Base-by-base conservation (phyloP, 2,888 invertebrate species). In the Drosophila anomalata region DNA sequence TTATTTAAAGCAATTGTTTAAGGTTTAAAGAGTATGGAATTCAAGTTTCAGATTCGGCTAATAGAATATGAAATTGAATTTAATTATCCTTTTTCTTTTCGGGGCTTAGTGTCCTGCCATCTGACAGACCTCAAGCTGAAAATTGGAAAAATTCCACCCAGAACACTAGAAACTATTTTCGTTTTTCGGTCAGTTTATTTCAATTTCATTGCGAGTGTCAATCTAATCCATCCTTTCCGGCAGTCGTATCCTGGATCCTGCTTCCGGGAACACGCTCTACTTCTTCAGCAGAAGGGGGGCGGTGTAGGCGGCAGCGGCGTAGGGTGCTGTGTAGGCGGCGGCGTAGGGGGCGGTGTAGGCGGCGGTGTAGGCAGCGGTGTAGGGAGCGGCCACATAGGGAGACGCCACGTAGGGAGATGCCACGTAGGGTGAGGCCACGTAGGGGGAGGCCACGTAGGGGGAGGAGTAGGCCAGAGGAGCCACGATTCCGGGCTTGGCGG, bases 401-500 rank as follows among this genome's bases (percentile, higher is more conserved):
- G 69, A 36, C 2, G 67, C 79, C 42, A 75, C 29, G 20, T 74
- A 77, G 14, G 69, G 54, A n/a, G 69, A 36, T 3, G 67, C 79
- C 42, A 75, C 75, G 14, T 84, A 84, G 0, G 84, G 76, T 0
- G 84, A 73, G 2, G 85, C 75, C 41, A 70, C 77, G 31, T 84
- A 84, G 0, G 79, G 79, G 0, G 79, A 71, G 5, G 77, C 55
- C 76, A 92, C 91, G 29, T 89, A 88, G 53, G 88, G 84, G 12
- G 89, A 58, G 2, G 87, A 75, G 76, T 90, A 90, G 63, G 89
- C 89, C 57, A 90, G 62, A 41, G 91, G 90, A 65, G 90, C 90
- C 51, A 90, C 87, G 39, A 90, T 62, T 39, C 90, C 90, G 12
- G 91, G 90, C 62, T 90, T 91, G 59, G 91, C 91, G 54, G 89